Evolutionary conservation across 2,797 vertebrate genomes (phyloP), one percentile per base, ranked within the genome.

Genomic region (Xerus rutilus): DNA sequence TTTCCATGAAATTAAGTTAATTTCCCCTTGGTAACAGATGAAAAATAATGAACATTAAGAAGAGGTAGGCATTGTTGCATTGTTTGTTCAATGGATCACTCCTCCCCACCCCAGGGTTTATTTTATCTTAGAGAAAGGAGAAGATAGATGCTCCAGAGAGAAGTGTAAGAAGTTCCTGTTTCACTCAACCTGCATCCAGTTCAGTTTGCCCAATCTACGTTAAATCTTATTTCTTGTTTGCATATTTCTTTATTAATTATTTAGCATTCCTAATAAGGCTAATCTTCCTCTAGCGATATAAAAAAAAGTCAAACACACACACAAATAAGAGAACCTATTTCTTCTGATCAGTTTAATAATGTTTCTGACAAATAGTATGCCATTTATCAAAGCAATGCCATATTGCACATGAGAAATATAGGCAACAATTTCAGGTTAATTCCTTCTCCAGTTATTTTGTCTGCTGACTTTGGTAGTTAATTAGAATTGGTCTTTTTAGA

Each of bases 401-500:
- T 70, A 45, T 90, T 64, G 30, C 45, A 78, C 35, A 86, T 86
- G 30, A 81, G 85, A 96, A 91, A 82, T 30, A 7, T 17, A 93
- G 39, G 39, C 87, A 54, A 65, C 28, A 73, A 4, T 74, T 93
- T 92, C 69, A 91, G 93, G 74, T 84, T 23, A 67, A 15, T 89
- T 94, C 14, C 39, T 72, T 72, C 78, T 89, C 32, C 23, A 35
- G 5, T 91, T 67, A 64, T 65, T 86, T 78, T 89, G 28, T 79
- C 67, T 86, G 15, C 43, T 81, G 59, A 49, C 74, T 92, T 96
- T 52, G 43, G n/a, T 74, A 57, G 17, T 83, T 88, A 73, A 76
- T 70, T 87, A 23, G 12, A 92, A 54, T 89, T 90, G 7, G 14
- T 67, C 32, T 45, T 91, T 62, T 70, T 23, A 17, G 67, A 25